Percentiles rank a stretch among this genome's conserved stretches.
Evolutionary conservation across 2,888 invertebrate species (phyloP).

Genomic region (Spilarctia lutea): DNA sequence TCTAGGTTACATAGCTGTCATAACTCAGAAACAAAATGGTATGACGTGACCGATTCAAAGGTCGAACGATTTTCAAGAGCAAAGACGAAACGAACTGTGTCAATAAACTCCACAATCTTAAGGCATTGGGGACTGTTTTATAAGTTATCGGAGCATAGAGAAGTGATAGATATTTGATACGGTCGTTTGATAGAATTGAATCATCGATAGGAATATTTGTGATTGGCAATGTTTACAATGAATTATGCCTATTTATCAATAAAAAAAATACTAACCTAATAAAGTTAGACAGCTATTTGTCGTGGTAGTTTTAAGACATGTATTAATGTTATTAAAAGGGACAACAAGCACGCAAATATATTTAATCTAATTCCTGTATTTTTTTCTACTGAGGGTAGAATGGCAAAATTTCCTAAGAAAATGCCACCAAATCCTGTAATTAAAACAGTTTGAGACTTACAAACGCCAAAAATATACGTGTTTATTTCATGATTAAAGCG

Average conservation of each 20-base stretch:
- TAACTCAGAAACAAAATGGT: slow-evolving; percentile 29
- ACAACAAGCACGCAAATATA: neutral
- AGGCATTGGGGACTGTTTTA: slow-evolving; percentile 5
- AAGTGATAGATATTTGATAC: neutral
- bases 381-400: neutral
- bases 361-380: neutral
- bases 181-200: neutral
- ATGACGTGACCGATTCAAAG: slow-evolving; percentile 34
- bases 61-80: slow-evolving; percentile 39
- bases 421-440: neutral
- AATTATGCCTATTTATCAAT: neutral
- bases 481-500: neutral
- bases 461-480: neutral
- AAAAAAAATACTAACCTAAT: neutral
- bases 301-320: too few species aligned
- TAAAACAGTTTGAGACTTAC: neutral
- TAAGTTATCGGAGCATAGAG: slow-evolving; percentile 6
- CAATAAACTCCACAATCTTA: slow-evolving; percentile 48
- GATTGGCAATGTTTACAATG: neutral
- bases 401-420: neutral
- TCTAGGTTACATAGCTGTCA: slow-evolving; percentile 11
- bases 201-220: neutral
- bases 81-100: slow-evolving; percentile 28
- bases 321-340: neutral
- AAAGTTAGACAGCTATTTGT: neutral